Evolutionary conservation across 1,140 invertebrate species (phyloP), one percentile per base, ranked within the genome.

Genomic region (Papilio dardanus): DNA sequence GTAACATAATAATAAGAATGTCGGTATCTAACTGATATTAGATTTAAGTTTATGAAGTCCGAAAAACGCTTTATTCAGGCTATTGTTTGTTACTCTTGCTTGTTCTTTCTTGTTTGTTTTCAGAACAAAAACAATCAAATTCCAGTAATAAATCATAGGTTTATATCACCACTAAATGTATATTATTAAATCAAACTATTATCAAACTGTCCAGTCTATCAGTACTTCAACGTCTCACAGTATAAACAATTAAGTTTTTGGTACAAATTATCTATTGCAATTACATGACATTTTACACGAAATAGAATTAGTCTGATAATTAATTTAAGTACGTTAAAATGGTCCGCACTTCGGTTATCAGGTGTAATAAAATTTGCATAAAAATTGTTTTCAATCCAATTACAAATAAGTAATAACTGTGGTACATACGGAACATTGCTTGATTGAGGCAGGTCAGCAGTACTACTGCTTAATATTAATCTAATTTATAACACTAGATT

Each of bases 201-300:
- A 24, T 50, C 1, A 54, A 54, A 1, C 21, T n/a, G 21, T 28
- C 21, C 7, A 24, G 10, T 24, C 21, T 54, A 24, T 54, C 50
- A 54, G 8, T 54, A 24, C 16, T 24, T n/a, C n/a, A 54, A 54
- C 21, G 21, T 54, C 21, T 14, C 50, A 12, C 7, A 21, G 7
- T 54, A 54, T 24, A 54, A 46, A 46, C 16, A 46, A 46, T 46
- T 46, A 46, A n/a, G 0, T 46, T 46, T 46, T 46, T 19, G 42
- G n/a, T 19, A 24, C 50, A 54, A 54, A 54, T 54, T 54, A 24
- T 54, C 50, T 24, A 24, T 54, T 54, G 50, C 50, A 54, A 54
- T 54, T 54, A 54, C 50, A 54, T 54, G 50, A 54, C 50, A 54
- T 24, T 54, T 24, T 54, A 54, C 50, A 54, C 50, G 50, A 7